Conservation (phyloP, 1,140 invertebrate species). For the Melitaea cinxia region DNA sequence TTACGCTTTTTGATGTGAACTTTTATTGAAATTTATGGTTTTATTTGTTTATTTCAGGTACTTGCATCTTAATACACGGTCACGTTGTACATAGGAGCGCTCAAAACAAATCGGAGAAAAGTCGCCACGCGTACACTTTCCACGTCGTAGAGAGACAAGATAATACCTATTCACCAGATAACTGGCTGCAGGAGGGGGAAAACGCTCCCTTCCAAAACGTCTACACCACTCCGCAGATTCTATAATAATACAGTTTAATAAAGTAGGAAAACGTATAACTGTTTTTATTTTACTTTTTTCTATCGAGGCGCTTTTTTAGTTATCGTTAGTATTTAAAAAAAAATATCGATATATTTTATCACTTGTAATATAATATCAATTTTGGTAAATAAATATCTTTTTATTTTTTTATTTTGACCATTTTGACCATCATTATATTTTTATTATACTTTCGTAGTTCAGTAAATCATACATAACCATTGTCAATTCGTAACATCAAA, state of each 20-base stretch:
- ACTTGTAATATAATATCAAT: too few species aligned
- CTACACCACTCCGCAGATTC: slow-evolving; percentile 66
- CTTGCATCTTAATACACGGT: slow-evolving; percentile 94
- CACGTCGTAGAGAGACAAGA: slow-evolving; percentile 93
- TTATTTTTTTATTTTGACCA: too few species aligned
- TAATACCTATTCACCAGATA: slow-evolving; percentile 89
- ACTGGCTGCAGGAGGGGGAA: slow-evolving; percentile 89
- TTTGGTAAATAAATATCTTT: too few species aligned
- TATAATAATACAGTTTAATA: slow-evolving; percentile 29
- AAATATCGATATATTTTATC: too few species aligned
- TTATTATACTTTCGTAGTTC: too few species aligned
- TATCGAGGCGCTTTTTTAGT: too few species aligned
- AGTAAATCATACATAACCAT: too few species aligned
- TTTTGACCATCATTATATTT: too few species aligned
- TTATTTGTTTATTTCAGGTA: slow-evolving; percentile 87
- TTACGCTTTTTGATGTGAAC: too few species aligned
- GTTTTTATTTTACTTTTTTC: neutral
- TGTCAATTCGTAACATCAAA: too few species aligned
- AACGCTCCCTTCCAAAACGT: slow-evolving; percentile 71
- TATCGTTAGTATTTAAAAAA: too few species aligned
- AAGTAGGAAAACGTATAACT: neutral
- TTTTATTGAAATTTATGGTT: too few species aligned
- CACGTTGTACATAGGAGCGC: slow-evolving; percentile 97
- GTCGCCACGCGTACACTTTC: slow-evolving; percentile 97
- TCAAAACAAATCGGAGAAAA: slow-evolving; percentile 89